A percentile compares a stretch with the other conserved stretches of the same genome.
Conservation (phyloP, 2,888 invertebrate genomes). For the Oscheius myriophilus region DNA sequence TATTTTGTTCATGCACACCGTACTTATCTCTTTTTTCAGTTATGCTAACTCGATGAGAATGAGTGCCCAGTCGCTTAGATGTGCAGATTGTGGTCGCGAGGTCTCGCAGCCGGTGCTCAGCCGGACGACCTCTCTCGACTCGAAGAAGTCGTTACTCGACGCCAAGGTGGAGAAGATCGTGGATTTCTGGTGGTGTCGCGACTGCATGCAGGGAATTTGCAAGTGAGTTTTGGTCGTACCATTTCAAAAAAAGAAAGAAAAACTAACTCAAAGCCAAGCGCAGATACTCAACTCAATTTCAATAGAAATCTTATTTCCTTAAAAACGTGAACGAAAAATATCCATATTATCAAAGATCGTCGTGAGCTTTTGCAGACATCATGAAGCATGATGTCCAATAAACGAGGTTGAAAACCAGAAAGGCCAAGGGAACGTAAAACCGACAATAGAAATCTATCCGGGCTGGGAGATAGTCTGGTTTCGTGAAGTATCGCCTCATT, state of each 20-base stretch:
- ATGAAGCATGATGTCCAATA: constrained; percentile 61
- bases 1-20: no score
- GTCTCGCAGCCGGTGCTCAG: constrained; percentile 13
- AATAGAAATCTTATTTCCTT: no score
- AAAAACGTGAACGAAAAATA: neutral
- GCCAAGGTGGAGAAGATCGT: constrained; percentile 26
- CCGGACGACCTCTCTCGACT: neutral
- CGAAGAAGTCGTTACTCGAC: neutral
- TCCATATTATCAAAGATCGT: neutral
- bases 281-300: no score
- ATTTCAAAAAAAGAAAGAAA: constrained; percentile 22
- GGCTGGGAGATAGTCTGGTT: constrained; percentile 71
- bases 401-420: constrained; percentile 61
- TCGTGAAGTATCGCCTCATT: constrained; percentile 59
- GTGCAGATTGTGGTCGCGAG: constrained; percentile 45
- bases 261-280: no score
- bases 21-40: no score
- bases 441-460: constrained; percentile 92
- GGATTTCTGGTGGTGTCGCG: constrained; percentile 60
- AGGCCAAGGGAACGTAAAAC: constrained; percentile 65
- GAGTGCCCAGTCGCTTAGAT: constrained; percentile 20
- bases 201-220: constrained; percentile 55
- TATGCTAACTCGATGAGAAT: neutral
- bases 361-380: constrained; percentile 38
- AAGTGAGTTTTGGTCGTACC: constrained; percentile 52